Evolutionary conservation across 2,888 invertebrate genomes (phyloP).

Genomic region (Pyrgus malvae): DNA sequence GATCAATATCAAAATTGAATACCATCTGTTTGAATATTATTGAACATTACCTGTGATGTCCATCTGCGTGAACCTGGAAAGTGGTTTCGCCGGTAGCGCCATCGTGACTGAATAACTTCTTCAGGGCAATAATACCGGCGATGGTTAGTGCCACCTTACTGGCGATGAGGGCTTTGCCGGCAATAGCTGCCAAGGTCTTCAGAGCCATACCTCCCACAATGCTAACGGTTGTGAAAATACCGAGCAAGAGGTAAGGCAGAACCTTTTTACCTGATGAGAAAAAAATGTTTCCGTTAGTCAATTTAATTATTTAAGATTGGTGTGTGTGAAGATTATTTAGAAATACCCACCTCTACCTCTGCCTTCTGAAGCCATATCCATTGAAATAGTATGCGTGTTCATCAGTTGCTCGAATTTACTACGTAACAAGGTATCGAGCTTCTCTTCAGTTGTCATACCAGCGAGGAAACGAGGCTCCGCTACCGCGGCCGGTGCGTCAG

Average conservation of each 20-base stretch:
- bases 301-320: background rate
- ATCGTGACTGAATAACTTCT: conserved; percentile 87
- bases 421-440: conserved; percentile 75
- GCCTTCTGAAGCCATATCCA: conserved; percentile 82
- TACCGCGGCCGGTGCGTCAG: conserved; percentile 74
- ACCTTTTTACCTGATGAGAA: conserved; percentile 75
- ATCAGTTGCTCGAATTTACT: conserved; percentile 82
- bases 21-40: too few relatives aligned
- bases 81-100: conserved; percentile 82
- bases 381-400: conserved; percentile 84
- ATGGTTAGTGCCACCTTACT: conserved; percentile 88
- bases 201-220: conserved; percentile 86
- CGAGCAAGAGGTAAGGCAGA: conserved; percentile 82
- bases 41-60: conserved; percentile 81
- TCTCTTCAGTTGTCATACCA: conserved; percentile 80
- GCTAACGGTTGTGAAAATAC: conserved; percentile 84
- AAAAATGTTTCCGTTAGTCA: conserved; percentile 22
- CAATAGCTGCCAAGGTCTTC: conserved; percentile 86
- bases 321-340: background rate
- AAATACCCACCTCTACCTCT: conserved; percentile 71
- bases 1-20: too few relatives aligned
- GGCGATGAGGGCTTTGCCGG: conserved; percentile 87
- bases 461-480: conserved; percentile 82
- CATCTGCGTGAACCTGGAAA: conserved; percentile 86
- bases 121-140: conserved; percentile 86